Evolutionary conservation across 1,140 invertebrate genomes (phyloP).

Genomic region (Myzus persicae): DNA sequence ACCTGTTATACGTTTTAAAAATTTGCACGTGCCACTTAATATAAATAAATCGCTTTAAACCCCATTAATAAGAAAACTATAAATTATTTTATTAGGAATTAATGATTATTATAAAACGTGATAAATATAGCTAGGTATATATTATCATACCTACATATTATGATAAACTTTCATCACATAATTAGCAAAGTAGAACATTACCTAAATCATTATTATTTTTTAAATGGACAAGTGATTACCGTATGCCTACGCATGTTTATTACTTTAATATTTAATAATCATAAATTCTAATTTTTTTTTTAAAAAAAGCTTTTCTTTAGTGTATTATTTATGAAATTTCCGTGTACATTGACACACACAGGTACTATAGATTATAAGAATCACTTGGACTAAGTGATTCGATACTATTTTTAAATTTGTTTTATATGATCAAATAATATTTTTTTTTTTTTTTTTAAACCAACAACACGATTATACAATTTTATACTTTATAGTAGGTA

Average conservation of each 20-base stretch:
- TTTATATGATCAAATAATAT: too few relatives aligned
- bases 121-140: not conserved
- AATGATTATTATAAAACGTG: not conserved
- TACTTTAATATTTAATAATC: not conserved
- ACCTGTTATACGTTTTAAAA: not conserved
- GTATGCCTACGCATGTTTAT: not conserved
- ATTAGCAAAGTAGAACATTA: not conserved
- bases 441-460: too few relatives aligned
- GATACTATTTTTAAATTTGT: not conserved
- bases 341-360: not conserved
- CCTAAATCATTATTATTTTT: not conserved
- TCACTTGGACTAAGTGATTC: not conserved
- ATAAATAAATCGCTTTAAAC: not conserved
- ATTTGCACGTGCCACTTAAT: not conserved
- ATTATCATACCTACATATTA: not conserved
- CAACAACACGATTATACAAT: too few relatives aligned
- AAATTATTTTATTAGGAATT: not conserved
- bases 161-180: not conserved
- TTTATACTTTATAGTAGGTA: too few relatives aligned
- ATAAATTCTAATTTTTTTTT: not conserved
- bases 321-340: not conserved
- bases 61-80: not conserved
- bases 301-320: not conserved
- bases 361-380: not conserved
- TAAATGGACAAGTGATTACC: not conserved